Evolutionary conservation across 2,113 vertebrate genomes (phyloP).

Genomic region (Pseudorasbora parva): DNA sequence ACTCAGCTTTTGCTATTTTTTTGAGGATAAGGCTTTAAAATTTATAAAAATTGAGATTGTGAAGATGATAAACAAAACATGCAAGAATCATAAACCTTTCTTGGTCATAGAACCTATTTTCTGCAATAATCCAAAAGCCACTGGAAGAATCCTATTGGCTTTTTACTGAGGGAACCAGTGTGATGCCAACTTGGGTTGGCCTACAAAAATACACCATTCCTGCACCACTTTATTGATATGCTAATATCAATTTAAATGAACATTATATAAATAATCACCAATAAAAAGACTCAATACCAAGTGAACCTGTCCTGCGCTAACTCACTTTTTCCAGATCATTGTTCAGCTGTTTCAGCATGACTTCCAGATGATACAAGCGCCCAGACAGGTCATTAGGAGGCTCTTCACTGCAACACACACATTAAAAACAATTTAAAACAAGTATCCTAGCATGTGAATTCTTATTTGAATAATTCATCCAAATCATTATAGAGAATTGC

Average conservation of each 20-base stretch:
- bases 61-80: too few relatives aligned
- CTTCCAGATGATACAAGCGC: slow-evolving; percentile 87
- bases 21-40: too few relatives aligned
- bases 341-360: slow-evolving; percentile 90
- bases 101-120: too few relatives aligned
- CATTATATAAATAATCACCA: background rate
- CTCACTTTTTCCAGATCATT: slow-evolving; percentile 87
- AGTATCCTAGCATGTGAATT: background rate
- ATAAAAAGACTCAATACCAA: background rate
- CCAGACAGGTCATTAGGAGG: slow-evolving; percentile 79
- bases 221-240: background rate
- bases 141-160: too few relatives aligned
- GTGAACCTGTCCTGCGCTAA: background rate
- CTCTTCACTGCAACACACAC: slow-evolving; percentile 80
- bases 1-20: too few relatives aligned
- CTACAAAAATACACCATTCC: background rate
- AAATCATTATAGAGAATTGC: background rate
- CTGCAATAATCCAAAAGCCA: too few relatives aligned
- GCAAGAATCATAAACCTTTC: too few relatives aligned
- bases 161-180: too few relatives aligned
- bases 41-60: too few relatives aligned
- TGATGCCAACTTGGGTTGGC: too few relatives aligned
- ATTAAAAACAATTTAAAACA: slow-evolving; percentile 12
- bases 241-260: background rate
- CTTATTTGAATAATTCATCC: background rate